Percentiles rank a stretch among this genome's conserved stretches.
phyloP scores from a whole-genome alignment of 2,888 invertebrate genomes.

The Drosophila pegasa region DNA sequence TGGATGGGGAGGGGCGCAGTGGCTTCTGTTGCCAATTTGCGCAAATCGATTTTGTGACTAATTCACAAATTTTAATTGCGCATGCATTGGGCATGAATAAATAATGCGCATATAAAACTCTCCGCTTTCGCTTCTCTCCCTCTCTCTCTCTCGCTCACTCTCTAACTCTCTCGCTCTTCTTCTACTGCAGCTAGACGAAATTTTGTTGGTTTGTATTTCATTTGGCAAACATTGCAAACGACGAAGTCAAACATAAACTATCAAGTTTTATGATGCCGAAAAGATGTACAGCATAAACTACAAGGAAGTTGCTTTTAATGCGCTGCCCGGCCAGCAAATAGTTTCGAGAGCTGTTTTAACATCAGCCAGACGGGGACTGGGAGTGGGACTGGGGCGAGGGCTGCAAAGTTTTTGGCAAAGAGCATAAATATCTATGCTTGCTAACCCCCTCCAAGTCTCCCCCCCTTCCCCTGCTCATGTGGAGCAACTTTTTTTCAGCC shows the following conservation, averaged over 20 bases:
- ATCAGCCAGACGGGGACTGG: conserved; percentile 6
- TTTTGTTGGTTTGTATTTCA: conserved; percentile 51
- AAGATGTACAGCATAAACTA: conserved; percentile 58
- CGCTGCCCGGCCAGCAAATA: conserved; percentile 56
- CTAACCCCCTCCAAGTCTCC: conserved; percentile 39
- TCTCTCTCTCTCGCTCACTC: neutral
- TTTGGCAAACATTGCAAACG: conserved; percentile 47
- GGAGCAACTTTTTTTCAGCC: conserved; percentile 62
- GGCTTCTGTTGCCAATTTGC: conserved; percentile 53
- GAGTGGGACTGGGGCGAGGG: conserved; percentile 23
- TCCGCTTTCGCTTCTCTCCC: too few species aligned
- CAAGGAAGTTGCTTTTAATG: conserved; percentile 63
- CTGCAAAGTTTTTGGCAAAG: conserved; percentile 73
- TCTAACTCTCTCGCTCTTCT: neutral
- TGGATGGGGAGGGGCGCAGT: neutral
- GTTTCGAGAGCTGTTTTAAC: conserved; percentile 54
- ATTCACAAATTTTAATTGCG: conserved; percentile 72
- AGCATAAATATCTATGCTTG: conserved; percentile 74
- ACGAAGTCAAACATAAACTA: conserved; percentile 69
- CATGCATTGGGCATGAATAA: conserved; percentile 75
- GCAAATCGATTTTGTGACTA: conserved; percentile 76
- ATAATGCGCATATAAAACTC: conserved; percentile 61
- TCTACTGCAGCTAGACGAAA: conserved; percentile 34
- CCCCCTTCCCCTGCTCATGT: neutral
- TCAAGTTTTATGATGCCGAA: conserved; percentile 68